phyloP scores from a whole-genome alignment of 2,888 invertebrate species.

The Dioctria rufipes region DNA sequence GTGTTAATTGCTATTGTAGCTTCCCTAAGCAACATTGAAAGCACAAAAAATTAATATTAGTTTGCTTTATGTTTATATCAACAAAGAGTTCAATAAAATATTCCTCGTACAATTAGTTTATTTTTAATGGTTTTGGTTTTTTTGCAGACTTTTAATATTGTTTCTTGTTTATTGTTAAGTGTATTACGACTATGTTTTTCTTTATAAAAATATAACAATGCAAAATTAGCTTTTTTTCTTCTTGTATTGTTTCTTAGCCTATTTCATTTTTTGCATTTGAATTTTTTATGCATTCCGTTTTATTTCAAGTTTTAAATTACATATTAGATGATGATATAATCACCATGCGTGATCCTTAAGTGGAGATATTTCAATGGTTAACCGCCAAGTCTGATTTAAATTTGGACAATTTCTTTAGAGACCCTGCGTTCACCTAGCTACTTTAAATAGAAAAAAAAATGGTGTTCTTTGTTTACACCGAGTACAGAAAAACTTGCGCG shows the following conservation, averaged over 20 bases:
- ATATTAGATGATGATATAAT: too few relatives aligned
- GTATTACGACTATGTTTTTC: conserved; percentile 14
- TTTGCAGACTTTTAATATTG: conserved; percentile 27
- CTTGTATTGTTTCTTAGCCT: conserved; percentile 46
- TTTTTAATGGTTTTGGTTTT: conserved; percentile 27
- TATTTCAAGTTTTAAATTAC: neutral
- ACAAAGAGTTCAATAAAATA: conserved; percentile 4
- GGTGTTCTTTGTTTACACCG: too few relatives aligned
- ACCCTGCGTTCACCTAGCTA: too few relatives aligned
- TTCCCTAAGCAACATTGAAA: conserved; percentile 38
- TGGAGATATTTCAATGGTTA: conserved; percentile 12
- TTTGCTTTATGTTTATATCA: conserved; percentile 18
- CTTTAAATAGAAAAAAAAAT: too few relatives aligned
- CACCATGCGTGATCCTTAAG: too few relatives aligned
- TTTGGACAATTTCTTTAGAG: too few relatives aligned
- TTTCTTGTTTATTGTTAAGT: conserved; percentile 39
- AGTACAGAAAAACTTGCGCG: too few relatives aligned
- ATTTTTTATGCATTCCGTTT: conserved; percentile 17
- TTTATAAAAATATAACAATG: conserved; percentile 54
- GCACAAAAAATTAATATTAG: conserved; percentile 25
- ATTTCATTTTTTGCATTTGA: conserved; percentile 15
- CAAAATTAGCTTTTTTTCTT: conserved; percentile 45
- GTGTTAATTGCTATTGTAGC: too few relatives aligned
- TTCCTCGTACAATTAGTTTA: conserved; percentile 29
- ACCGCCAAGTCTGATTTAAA: neutral